These are phyloP conservation scores for Piscicola geometra DNA, from an alignment of 2,888 invertebrate genomes.

Conservation along the genomic window DNA sequence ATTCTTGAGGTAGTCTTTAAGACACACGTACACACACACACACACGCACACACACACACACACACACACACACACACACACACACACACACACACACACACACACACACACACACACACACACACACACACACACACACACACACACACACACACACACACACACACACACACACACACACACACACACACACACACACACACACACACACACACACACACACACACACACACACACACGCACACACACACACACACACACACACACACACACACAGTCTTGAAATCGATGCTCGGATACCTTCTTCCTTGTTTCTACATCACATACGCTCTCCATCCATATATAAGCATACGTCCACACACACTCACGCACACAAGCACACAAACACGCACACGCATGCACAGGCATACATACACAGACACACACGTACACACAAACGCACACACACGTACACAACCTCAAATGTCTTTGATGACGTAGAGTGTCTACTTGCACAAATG, in stretches of 20 bases:
- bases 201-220: slow-evolving; percentile 22
- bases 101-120: slow-evolving; percentile 36
- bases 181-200: slow-evolving; percentile 35
- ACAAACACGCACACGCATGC: no score
- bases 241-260: slow-evolving; percentile 19
- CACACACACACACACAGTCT: slow-evolving; percentile 15
- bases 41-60: slow-evolving; percentile 30
- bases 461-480: no score
- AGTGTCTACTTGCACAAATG: no score
- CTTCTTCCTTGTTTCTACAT: no score
- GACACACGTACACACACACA: slow-evolving; percentile 31
- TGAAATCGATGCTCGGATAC: no score
- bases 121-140: slow-evolving; percentile 33
- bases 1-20: slow-evolving; percentile 17
- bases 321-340: slow-evolving; percentile 9
- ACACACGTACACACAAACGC: no score
- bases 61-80: slow-evolving; percentile 35
- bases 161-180: slow-evolving; percentile 36
- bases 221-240: slow-evolving; percentile 18
- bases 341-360: slow-evolving; percentile 5
- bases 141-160: slow-evolving; percentile 37
- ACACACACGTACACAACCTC: no score
- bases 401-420: no score
- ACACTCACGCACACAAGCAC: not conserved
- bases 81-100: slow-evolving; percentile 36